These are phyloP conservation scores for Umimayanthus chanpuru DNA, from an alignment of 92 coral and sea anemone genomes.

Conservation along the genomic window DNA sequence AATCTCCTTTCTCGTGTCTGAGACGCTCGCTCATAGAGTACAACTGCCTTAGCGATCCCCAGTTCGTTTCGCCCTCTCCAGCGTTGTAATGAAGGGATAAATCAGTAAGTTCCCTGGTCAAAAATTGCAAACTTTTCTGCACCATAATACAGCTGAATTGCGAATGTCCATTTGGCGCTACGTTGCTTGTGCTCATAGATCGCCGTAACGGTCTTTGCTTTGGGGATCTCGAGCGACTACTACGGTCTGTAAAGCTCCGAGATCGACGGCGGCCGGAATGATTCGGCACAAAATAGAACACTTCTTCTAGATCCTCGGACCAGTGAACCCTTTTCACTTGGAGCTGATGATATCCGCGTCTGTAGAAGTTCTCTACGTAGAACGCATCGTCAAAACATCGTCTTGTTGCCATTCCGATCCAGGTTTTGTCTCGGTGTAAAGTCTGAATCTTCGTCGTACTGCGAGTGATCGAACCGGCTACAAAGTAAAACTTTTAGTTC, in stretches of 20 bases:
- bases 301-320: slow-evolving; percentile 65
- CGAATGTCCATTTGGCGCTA: slow-evolving; percentile 49
- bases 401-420: slow-evolving; percentile 23
- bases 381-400: slow-evolving; percentile 29
- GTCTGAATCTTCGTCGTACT: not conserved
- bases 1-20: slow-evolving; percentile 65
- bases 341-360: not conserved
- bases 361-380: not conserved
- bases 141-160: slow-evolving; percentile 65
- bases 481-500: slow-evolving; percentile 15
- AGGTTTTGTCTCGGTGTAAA: not conserved
- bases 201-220: slow-evolving; percentile 45
- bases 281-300: slow-evolving; percentile 61
- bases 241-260: slow-evolving; percentile 50
- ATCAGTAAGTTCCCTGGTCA: slow-evolving; percentile 56
- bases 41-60: slow-evolving; percentile 55
- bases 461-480: not conserved
- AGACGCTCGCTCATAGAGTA: slow-evolving; percentile 66
- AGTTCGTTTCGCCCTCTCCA: slow-evolving; percentile 49
- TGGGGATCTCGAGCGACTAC: slow-evolving; percentile 41
- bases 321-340: slow-evolving; percentile 66
- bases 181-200: slow-evolving; percentile 17
- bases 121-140: slow-evolving; percentile 61
- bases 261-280: slow-evolving; percentile 28
- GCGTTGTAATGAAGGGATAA: slow-evolving; percentile 35